Base-by-base conservation (phyloP, 1,140 invertebrate genomes). In the Metopolophium dirhodum region DNA sequence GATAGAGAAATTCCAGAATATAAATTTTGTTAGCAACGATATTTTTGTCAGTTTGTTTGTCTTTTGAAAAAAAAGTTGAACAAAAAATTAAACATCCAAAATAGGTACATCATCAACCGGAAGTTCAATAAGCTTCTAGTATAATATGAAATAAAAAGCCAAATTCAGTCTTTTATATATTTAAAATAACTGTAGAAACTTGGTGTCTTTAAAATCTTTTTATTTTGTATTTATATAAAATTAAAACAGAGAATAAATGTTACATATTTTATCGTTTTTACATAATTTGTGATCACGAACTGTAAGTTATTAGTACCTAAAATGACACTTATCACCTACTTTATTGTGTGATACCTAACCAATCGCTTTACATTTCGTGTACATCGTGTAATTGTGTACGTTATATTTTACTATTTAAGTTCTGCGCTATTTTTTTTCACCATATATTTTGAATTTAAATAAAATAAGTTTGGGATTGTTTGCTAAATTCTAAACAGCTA, bases 81-180 rank as follows among this genome's bases (percentile, higher is more conserved):
- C 30, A 93, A n/a, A 68, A 90, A 90, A 68, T n/a, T 20, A 86
- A 93, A n/a, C 22, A 30, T 93, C 82, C 2, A 23, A 85, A 83
- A 61, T 45, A n/a, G n/a, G n/a, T n/a, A 51, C 37, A 93, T 86
- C 82, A 49, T 57, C 35, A 54, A 54, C 37, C 82, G 35, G 91
- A 93, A 93, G n/a, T 6, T 3, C 37, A 93, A 86, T 93, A 86
- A 57, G 82, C 49, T 61, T 86, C 26, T 51, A 7, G 30, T 6
- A 20, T 6, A 20, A 20, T 6, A 20, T 1, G 57, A 23, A n/a
- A n/a, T 30, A 90, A 90, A 90, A 90, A 68, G 49, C 54, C 11
- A 3, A 41, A 8, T 57, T 37, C 8, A 37, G 8, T 41, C 9
- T 90, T 11, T 30, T n/a, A 20, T 54, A 11, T 51, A 49, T n/a